These are phyloP conservation scores for Eupithecia inturbata DNA, from an alignment of 2,888 invertebrate species.

Conservation along the genomic window DNA sequence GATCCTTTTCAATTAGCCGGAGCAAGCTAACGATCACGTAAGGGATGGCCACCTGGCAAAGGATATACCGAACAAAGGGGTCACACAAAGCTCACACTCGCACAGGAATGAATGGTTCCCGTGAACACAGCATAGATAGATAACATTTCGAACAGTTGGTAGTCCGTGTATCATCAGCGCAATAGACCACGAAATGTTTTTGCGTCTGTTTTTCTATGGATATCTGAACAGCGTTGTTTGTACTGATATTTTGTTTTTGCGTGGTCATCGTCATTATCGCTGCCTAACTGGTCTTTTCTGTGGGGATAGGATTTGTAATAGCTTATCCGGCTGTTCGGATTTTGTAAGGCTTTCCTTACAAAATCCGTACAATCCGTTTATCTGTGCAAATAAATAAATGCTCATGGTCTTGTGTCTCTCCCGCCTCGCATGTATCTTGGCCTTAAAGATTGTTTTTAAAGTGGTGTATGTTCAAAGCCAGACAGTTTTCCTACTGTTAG, in stretches of 20 bases:
- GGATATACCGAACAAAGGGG: slow-evolving; percentile 39
- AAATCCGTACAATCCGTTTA: not conserved
- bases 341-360: slow-evolving; percentile 4
- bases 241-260: not conserved
- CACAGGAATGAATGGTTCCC: slow-evolving; percentile 66
- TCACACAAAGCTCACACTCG: slow-evolving; percentile 47
- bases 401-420: not conserved
- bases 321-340: too few relatives aligned
- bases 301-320: not conserved
- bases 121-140: slow-evolving; percentile 33
- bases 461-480: not conserved
- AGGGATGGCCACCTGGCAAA: slow-evolving; percentile 43
- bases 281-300: not conserved
- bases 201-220: not conserved
- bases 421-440: not conserved
- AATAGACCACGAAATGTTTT: not conserved
- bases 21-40: slow-evolving; percentile 45
- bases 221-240: not conserved
- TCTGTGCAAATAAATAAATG: not conserved
- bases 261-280: not conserved
- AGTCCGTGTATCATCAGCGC: not conserved
- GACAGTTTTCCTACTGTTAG: slow-evolving; percentile 17
- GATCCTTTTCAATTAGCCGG: slow-evolving; percentile 50
- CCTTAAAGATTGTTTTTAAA: not conserved
- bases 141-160: not conserved